Evolutionary conservation across 1,140 invertebrate genomes (phyloP), one percentile per base, ranked within the genome.

Genomic region (Caenorhabditis inopinata): DNA sequence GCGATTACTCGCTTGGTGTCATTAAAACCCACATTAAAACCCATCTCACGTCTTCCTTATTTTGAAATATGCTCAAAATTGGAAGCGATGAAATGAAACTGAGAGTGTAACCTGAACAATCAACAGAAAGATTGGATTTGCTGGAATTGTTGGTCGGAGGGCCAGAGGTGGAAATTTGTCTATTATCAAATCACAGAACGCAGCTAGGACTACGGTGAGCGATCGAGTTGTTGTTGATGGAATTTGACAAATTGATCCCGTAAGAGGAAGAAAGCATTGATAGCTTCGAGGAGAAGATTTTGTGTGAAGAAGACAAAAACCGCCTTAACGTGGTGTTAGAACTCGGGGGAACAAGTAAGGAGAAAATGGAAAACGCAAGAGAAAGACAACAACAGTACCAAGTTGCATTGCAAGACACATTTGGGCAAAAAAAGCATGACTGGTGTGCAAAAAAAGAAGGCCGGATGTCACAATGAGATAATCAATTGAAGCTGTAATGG

Each of bases 311-410:
- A 12, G 11, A 5, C 2, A 18, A 3, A 16, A 47, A 47, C 46
- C 46, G 51, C 12, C 27, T n/a, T n/a, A 32, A 9, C 14, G 51
- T 58, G 3, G 21, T 23, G 48, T 58, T 58, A 58, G 51, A 58
- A 29, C 51, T 58, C 51, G n/a, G 27, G 27, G 3, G 21, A 25
- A 7, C 21, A 7, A 14, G 21, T 7, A 18, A 47, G 23, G 48
- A 51, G 48, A 23, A 12, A 14, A 48, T 48, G 0, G 21, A n/a
- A 48, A 25, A 27, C 14, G 7, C 14, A 3, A 16, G n/a, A 21
- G 58, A 68, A 68, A 68, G 58, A 68, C 58, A 38, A 68, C 32
- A 68, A 38, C 58, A 68, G 58, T 68, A 38, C 51, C 51, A n/a
- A 58, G 9, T 29, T 58, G 51, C 1, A 32, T 58, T 58, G 48